These are phyloP conservation scores for Trichomalopsis sarcophagae DNA, from an alignment of 1,140 invertebrate species.

Conservation along the genomic window DNA sequence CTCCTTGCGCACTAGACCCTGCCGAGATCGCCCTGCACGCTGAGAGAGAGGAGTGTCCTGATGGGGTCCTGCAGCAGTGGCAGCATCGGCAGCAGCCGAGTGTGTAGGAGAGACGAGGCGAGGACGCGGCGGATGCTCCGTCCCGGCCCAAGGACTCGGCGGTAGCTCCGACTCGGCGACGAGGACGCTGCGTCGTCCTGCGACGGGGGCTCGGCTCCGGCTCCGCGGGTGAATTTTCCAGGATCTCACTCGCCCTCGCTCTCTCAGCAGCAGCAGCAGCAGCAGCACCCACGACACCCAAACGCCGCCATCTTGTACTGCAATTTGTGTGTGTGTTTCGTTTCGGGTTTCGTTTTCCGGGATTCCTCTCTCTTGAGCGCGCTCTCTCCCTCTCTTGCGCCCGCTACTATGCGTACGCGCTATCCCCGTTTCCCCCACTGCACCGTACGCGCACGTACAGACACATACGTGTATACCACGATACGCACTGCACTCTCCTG, in stretches of 20 bases:
- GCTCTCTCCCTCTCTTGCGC: slow-evolving; percentile 2
- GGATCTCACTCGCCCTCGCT: slow-evolving; percentile 1
- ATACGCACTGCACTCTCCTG: background rate
- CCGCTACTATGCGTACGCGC: background rate
- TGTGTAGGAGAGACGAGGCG: background rate
- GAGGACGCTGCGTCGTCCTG: background rate
- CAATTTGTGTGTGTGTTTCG: slow-evolving; percentile 56
- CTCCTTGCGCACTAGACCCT: background rate
- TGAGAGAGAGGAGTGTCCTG: background rate
- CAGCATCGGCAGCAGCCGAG: background rate
- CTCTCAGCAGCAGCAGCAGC: slow-evolving; percentile 4
- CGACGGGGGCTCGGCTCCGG: background rate
- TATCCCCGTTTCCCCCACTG: slow-evolving; percentile 3
- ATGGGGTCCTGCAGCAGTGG: background rate
- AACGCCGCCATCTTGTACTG: slow-evolving; percentile 69
- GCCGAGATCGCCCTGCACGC: background rate
- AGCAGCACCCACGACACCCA: slow-evolving; percentile 69
- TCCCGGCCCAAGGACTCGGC: background rate
- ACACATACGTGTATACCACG: background rate
- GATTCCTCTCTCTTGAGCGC: slow-evolving; percentile 45
- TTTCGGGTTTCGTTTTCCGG: slow-evolving; percentile 64
- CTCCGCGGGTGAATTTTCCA: background rate
- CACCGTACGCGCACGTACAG: background rate
- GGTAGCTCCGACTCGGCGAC: background rate
- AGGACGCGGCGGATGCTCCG: background rate